These are phyloP conservation scores for Macrotrachela quadricornifera DNA, from an alignment of 1,140 invertebrate species.

Conservation along the genomic window DNA sequence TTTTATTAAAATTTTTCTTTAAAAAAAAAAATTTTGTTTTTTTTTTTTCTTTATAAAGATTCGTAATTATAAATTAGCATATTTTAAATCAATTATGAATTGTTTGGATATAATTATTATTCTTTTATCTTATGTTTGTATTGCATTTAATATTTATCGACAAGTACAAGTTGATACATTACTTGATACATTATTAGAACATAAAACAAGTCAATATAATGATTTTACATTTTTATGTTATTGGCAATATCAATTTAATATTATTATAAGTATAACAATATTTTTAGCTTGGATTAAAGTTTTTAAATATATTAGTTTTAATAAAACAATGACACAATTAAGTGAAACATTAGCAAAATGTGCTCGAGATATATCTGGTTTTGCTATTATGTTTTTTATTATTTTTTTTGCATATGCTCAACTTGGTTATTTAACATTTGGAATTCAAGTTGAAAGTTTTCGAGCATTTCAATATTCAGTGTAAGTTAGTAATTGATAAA, in stretches of 20 bases:
- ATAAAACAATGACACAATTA: constrained; percentile 53
- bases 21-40: background rate
- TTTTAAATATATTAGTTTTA: constrained; percentile 49
- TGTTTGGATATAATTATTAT: constrained; percentile 37
- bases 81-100: constrained; percentile 37
- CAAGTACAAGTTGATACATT: constrained; percentile 1
- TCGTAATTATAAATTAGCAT: constrained; percentile 13
- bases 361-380: constrained; percentile 48
- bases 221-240: constrained; percentile 24
- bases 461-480: constrained; percentile 20
- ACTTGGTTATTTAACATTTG: constrained; percentile 31
- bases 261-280: constrained; percentile 8
- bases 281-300: constrained; percentile 12
- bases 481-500: constrained; percentile 14
- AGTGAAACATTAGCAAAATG: constrained; percentile 45
- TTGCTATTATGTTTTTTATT: constrained; percentile 58
- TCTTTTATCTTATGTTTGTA: constrained; percentile 10
- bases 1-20: background rate
- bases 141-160: constrained; percentile 10
- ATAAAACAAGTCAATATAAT: constrained; percentile 19
- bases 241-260: constrained; percentile 16
- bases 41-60: constrained; percentile 1
- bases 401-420: constrained; percentile 55
- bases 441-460: constrained; percentile 21
- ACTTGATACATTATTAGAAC: constrained; percentile 13